phyloP scores from a whole-genome alignment of 1,140 invertebrate species.

The Doryteuthis pealeii region DNA sequence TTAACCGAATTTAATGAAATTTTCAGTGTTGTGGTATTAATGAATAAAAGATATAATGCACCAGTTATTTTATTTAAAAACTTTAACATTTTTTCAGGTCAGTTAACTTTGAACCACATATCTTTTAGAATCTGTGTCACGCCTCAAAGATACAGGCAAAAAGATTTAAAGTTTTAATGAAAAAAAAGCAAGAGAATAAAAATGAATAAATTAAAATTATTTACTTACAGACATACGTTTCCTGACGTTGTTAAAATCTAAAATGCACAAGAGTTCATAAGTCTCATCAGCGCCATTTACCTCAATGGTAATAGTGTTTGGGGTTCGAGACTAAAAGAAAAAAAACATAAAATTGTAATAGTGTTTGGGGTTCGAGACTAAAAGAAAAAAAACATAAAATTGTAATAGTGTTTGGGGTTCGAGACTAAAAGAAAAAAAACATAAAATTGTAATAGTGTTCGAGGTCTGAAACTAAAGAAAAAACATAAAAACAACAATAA shows the following conservation, averaged over 20 bases:
- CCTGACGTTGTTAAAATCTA: conserved; percentile 98
- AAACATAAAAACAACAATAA: background rate
- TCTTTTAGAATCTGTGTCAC: no score
- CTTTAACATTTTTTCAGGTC: no score
- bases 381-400: conserved; percentile 36
- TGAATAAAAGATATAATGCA: no score
- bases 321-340: conserved; percentile 57
- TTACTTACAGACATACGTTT: conserved; percentile 92
- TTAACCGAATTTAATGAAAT: no score
- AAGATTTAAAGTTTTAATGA: no score
- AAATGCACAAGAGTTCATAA: conserved; percentile 93
- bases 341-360: conserved; percentile 54
- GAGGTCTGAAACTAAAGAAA: conserved; percentile 57
- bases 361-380: conserved; percentile 61
- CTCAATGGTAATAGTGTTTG: conserved; percentile 62
- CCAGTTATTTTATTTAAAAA: no score
- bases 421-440: conserved; percentile 38
- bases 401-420: conserved; percentile 63
- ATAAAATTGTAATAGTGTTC: conserved; percentile 58
- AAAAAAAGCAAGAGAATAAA: no score
- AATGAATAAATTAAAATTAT: no score
- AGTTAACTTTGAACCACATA: no score
- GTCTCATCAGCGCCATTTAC: conserved; percentile 67
- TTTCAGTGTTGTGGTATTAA: no score
- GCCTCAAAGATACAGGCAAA: no score